phyloP scores from a whole-genome alignment of 2,113 vertebrate species.

The Crotalus tigris region DNA sequence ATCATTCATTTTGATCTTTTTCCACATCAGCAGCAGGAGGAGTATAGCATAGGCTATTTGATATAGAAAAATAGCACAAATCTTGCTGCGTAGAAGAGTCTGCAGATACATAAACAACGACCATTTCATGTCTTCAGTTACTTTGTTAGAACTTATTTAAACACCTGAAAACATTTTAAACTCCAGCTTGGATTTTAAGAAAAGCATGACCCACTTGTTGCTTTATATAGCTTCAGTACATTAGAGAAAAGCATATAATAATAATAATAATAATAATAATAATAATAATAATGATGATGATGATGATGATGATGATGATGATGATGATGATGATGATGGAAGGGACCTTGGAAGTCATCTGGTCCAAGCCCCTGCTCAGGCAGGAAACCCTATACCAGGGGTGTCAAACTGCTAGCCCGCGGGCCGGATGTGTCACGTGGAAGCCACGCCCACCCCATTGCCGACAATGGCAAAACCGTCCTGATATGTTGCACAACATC shows the following conservation, averaged over 20 bases:
- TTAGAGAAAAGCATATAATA: not conserved
- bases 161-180: not conserved
- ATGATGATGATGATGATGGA: no score
- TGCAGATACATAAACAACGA: slow-evolving; percentile 25
- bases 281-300: no score
- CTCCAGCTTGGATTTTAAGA: not conserved
- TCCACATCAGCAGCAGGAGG: fast-evolving
- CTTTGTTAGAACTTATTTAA: not conserved
- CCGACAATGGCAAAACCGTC: no score
- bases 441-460: no score
- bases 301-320: no score
- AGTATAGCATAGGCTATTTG: not conserved
- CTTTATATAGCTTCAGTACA: not conserved
- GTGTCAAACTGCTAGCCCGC: no score
- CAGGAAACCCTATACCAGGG: no score
- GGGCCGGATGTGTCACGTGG: no score
- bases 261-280: no score
- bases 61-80: slow-evolving; percentile 36
- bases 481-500: no score
- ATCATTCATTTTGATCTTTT: slow-evolving; percentile 21
- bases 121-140: slow-evolving; percentile 22
- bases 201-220: fast-evolving
- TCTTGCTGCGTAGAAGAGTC: slow-evolving; percentile 27
- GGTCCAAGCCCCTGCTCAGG: no score
- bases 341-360: no score